A percentile compares a stretch with the other conserved stretches of the same genome.
Conservation (phyloP, 1,140 invertebrate genomes). For the Drosophila sp. region DNA sequence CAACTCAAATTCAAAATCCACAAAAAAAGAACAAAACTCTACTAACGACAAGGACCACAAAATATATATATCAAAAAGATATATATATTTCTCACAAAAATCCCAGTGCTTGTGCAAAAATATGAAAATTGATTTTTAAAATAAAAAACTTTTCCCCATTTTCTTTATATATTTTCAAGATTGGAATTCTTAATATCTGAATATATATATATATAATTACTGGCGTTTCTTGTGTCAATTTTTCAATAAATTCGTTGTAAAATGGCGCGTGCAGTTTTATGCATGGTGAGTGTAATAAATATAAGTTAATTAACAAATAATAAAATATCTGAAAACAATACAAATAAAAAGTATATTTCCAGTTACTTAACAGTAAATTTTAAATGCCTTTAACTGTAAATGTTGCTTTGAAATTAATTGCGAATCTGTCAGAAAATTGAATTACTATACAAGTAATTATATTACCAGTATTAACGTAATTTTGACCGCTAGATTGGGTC, state of each 20-base stretch:
- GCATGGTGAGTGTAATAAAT: constrained; percentile 76
- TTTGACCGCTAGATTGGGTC: constrained; percentile 4
- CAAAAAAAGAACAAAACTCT: constrained; percentile 18
- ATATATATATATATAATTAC: constrained; percentile 66
- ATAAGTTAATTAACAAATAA: constrained; percentile 5
- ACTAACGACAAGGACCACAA: constrained; percentile 37
- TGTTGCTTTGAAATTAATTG: background rate
- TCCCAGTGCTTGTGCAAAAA: constrained; percentile 36
- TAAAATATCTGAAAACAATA: background rate
- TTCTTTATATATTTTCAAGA: constrained; percentile 67
- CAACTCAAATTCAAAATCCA: constrained; percentile 18
- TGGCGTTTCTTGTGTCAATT: constrained; percentile 78
- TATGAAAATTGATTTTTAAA: constrained; percentile 31
- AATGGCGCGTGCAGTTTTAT: constrained; percentile 83
- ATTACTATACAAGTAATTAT: no score
- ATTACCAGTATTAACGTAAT: constrained; percentile 16
- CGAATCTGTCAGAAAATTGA: background rate
- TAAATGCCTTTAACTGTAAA: constrained; percentile 6
- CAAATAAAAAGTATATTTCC: constrained; percentile 1
- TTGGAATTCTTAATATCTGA: constrained; percentile 71
- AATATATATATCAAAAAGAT: constrained; percentile 5
- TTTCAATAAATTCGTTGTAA: constrained; percentile 63
- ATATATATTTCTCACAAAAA: constrained; percentile 11
- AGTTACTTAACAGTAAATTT: constrained; percentile 8
- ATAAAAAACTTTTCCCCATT: constrained; percentile 57